These are phyloP conservation scores for Dryobotodes eremita DNA, from an alignment of 2,888 invertebrate species.

Conservation along the genomic window DNA sequence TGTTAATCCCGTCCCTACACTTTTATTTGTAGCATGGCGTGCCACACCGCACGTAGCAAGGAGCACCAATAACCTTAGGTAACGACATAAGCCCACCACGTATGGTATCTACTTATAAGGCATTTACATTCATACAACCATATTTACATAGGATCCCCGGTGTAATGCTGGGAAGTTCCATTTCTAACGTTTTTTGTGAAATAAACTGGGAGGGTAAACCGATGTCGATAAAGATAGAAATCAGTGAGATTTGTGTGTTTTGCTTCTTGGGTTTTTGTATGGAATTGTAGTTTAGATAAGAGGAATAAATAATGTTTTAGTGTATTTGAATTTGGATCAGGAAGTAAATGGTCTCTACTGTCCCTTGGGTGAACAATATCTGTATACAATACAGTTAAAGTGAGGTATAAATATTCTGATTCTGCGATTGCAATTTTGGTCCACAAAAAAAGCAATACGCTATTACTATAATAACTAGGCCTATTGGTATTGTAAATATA, in stretches of 20 bases:
- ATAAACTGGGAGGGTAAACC: constrained; percentile 67
- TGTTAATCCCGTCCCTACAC: constrained; percentile 42
- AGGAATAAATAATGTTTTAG: constrained; percentile 20
- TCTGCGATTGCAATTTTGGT: background rate
- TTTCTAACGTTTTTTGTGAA: constrained; percentile 76
- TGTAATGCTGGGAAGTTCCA: constrained; percentile 81
- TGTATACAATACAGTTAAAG: background rate
- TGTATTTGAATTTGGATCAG: constrained; percentile 11
- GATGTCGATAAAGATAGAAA: constrained; percentile 70
- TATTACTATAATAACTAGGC: background rate
- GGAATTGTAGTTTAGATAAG: constrained; percentile 56
- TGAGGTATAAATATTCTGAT: background rate
- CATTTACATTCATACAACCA: constrained; percentile 90
- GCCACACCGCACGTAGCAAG: constrained; percentile 65
- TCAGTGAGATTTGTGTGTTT: constrained; percentile 64
- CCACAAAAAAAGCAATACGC: too few species aligned
- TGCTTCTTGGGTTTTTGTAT: constrained; percentile 46
- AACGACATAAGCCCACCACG: constrained; percentile 74
- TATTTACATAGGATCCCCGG: constrained; percentile 88
- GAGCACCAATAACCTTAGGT: constrained; percentile 70
- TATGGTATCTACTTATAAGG: constrained; percentile 84
- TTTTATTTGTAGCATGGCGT: constrained; percentile 55
- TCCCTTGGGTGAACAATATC: background rate
- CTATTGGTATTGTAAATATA: background rate
- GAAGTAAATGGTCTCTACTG: constrained; percentile 21